Percentiles rank a stretch among this genome's conserved stretches.
Conservation (phyloP, 2,797 vertebrate genomes). For the Schizothorax lantsangensis region DNA sequence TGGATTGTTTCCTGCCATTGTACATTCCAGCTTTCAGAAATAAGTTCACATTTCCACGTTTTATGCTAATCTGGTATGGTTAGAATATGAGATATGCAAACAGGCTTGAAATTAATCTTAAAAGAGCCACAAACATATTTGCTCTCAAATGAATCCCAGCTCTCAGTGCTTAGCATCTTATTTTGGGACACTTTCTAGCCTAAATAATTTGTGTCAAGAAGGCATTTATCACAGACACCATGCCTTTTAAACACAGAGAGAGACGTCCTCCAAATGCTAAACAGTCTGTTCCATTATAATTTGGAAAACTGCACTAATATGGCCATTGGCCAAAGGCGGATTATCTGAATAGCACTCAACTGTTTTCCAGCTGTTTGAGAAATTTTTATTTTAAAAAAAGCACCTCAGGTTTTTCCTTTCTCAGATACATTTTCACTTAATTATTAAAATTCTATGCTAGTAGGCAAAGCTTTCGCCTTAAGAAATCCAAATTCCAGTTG, state of each 20-base stretch:
- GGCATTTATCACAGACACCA: constrained; percentile 21
- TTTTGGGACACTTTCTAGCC: constrained; percentile 2
- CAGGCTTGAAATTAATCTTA: constrained; percentile 4
- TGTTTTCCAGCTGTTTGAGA: constrained; percentile 35
- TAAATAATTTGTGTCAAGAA: constrained; percentile 38
- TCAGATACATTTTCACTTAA: constrained; percentile 39
- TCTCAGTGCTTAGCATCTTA: constrained; percentile 17
- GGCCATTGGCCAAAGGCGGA: constrained; percentile 27
- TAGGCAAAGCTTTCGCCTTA: constrained; percentile 23
- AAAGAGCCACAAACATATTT: constrained; percentile 16
- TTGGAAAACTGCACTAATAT: not conserved
- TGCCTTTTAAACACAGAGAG: constrained; percentile 4
- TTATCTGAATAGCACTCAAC: constrained; percentile 40
- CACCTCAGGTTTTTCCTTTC: constrained; percentile 33
- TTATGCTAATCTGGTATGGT: constrained; percentile 28
- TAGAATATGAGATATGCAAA: not conserved
- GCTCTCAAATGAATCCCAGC: constrained; percentile 5
- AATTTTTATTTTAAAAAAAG: constrained; percentile 47
- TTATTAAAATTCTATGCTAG: constrained; percentile 30
- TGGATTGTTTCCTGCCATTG: constrained; percentile 46
- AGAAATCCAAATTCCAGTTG: constrained; percentile 35
- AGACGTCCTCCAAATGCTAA: constrained; percentile 38
- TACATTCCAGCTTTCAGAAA: constrained; percentile 16
- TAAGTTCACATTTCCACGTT: constrained; percentile 20
- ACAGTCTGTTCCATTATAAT: constrained; percentile 32